phyloP scores from a whole-genome alignment of 2,113 vertebrate genomes.

The Corynorhinus townsendii region DNA sequence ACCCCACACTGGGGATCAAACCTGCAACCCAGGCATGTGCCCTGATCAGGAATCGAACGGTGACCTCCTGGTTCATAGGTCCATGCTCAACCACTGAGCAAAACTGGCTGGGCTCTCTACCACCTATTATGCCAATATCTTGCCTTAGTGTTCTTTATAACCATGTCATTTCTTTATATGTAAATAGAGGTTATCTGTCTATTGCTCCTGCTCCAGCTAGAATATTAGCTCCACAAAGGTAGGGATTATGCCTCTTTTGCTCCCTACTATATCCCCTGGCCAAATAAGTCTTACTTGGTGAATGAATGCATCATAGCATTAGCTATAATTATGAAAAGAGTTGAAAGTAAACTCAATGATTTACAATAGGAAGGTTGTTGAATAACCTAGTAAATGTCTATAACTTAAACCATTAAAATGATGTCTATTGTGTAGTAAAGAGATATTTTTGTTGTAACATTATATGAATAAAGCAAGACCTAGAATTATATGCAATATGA shows the following conservation, averaged over 20 bases:
- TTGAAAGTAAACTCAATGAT: background rate
- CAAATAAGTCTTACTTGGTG: background rate
- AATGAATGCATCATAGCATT: background rate
- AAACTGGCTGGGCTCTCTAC: too few species aligned
- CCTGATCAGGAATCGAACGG: too few species aligned
- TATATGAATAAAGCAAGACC: slow-evolving; percentile 1
- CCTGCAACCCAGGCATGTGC: too few species aligned
- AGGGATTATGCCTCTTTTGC: background rate
- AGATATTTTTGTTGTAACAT: background rate
- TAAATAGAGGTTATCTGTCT: background rate
- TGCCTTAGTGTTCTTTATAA: background rate
- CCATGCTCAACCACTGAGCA: too few species aligned
- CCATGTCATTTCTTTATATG: background rate
- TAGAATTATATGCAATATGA: background rate
- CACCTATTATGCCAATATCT: background rate
- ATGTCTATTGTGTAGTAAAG: background rate
- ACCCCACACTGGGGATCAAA: too few species aligned
- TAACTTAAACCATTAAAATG: background rate
- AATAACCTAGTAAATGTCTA: background rate
- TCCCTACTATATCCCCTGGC: background rate
- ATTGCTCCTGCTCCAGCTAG: background rate
- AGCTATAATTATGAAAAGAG: background rate
- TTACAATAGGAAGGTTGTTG: background rate
- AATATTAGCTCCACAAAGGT: background rate
- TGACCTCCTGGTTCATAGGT: too few species aligned